Conservation (phyloP, 2,888 invertebrate species). For the Hoplodrina blanda region DNA sequence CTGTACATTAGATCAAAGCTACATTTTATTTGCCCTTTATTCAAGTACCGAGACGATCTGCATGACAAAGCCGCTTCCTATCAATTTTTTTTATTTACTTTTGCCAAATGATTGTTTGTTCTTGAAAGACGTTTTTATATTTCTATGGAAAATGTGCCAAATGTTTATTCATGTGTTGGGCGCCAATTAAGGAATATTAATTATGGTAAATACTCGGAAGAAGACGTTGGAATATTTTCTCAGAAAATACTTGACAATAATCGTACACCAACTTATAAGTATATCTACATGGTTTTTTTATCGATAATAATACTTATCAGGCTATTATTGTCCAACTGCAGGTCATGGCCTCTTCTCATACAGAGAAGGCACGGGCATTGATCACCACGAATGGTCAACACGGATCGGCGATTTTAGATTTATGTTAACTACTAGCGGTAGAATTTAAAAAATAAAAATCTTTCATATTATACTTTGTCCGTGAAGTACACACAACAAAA, state of each 20-base stretch:
- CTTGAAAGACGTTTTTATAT: neutral
- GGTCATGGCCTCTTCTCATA: too few species aligned
- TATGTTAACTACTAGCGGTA: too few species aligned
- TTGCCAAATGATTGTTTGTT: conserved; percentile 5
- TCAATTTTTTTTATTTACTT: conserved; percentile 4
- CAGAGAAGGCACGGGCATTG: too few species aligned
- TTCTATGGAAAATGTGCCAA: conserved; percentile 14
- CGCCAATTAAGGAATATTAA: neutral
- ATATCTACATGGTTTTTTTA: too few species aligned
- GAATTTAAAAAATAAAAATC: too few species aligned
- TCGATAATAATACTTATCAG: too few species aligned
- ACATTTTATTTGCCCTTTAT: conserved; percentile 5
- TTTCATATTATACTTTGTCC: too few species aligned
- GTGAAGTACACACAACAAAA: too few species aligned
- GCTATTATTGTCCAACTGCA: too few species aligned
- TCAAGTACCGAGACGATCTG: conserved; percentile 21
- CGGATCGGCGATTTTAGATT: too few species aligned
- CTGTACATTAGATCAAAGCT: conserved; percentile 21
- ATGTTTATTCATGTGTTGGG: conserved; percentile 18
- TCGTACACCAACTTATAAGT: too few species aligned
- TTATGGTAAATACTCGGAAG: neutral
- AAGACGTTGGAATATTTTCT: neutral
- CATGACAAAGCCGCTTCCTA: conserved; percentile 21
- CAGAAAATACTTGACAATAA: neutral
- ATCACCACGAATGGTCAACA: too few species aligned